A percentile compares a stretch with the other conserved stretches of the same genome.
phyloP scores from a whole-genome alignment of 1,140 invertebrate species.

The Neodiprion pinetum region DNA sequence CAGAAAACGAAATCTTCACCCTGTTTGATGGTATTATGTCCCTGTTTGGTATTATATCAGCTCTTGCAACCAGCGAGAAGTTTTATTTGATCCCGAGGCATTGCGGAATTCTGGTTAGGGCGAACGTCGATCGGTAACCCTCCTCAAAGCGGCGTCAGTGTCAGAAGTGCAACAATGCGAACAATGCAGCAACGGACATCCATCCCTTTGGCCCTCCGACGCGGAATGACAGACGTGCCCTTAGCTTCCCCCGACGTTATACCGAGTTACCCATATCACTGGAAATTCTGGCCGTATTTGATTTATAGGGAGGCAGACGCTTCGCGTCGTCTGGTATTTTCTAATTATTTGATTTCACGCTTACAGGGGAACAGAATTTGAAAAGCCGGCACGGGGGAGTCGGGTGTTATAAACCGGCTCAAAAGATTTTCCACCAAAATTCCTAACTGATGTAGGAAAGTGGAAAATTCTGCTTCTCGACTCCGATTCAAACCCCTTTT shows the following conservation, averaged over 20 bases:
- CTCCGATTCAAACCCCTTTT: background rate
- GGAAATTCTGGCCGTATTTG: background rate
- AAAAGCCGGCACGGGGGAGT: background rate
- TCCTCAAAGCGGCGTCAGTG: background rate
- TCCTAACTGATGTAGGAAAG: background rate
- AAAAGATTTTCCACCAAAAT: background rate
- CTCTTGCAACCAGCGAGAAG: background rate
- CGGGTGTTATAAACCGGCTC: background rate
- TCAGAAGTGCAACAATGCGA: conserved; percentile 1
- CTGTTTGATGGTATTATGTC: no score
- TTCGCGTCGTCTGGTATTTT: background rate
- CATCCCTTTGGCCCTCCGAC: conserved; percentile 1
- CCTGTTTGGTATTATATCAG: no score
- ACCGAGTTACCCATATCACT: background rate
- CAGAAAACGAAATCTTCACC: no score
- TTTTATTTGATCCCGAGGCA: background rate
- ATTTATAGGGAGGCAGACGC: conserved; percentile 1
- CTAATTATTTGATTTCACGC: conserved; percentile 5
- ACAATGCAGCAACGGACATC: background rate
- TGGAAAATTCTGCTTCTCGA: background rate
- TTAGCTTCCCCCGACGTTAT: background rate
- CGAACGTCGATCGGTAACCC: background rate
- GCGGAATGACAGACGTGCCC: conserved; percentile 3
- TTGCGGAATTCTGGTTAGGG: background rate
- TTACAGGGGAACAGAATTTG: background rate